These are phyloP conservation scores for Muscicapa comitata DNA, from an alignment of 2,797 vertebrate genomes.

Conservation along the genomic window DNA sequence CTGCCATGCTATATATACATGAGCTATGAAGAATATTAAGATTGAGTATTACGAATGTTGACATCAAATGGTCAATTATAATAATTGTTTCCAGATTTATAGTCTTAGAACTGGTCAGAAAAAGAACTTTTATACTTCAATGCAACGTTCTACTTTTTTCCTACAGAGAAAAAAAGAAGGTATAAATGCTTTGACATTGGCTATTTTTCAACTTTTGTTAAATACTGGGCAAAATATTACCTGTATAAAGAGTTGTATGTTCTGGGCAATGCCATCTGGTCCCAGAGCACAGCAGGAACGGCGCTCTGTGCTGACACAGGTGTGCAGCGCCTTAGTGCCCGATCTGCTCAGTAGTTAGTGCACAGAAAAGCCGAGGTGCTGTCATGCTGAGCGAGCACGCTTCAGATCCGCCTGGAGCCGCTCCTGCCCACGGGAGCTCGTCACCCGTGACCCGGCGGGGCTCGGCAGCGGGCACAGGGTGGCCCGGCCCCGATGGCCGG, in stretches of 20 bases:
- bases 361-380: accelerated
- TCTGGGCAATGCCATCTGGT: accelerated
- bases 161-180: accelerated
- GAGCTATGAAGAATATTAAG: background rate
- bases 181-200: background rate
- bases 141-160: background rate
- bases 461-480: too few relatives aligned
- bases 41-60: background rate
- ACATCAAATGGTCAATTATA: background rate
- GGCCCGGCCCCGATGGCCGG: too few relatives aligned
- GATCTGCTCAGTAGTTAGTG: accelerated
- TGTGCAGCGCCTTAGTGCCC: too few relatives aligned
- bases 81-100: background rate
- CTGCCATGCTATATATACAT: background rate
- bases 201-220: background rate
- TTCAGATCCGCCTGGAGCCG: accelerated
- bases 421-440: accelerated
- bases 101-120: background rate
- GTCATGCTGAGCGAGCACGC: background rate
- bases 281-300: background rate
- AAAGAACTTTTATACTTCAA: background rate
- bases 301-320: background rate
- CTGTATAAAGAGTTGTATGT: background rate
- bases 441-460: too few relatives aligned
- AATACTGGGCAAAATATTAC: background rate